Evolutionary conservation across 2,888 invertebrate genomes (phyloP).

Genomic region (Meganola albula): DNA sequence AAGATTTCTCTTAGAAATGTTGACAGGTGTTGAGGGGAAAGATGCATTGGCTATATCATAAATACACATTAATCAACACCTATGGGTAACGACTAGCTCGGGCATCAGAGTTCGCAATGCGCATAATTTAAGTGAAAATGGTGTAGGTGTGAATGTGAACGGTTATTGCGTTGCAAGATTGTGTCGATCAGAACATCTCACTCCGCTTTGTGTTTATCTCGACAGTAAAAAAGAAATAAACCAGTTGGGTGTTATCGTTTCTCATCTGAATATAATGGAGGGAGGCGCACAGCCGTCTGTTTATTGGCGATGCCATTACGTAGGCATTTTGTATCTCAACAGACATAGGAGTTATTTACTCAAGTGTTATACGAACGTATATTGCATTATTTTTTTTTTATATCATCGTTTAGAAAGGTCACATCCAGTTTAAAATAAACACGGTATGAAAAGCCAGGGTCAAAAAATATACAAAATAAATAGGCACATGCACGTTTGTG

Average conservation of each 20-base stretch:
- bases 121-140: slow-evolving; percentile 18
- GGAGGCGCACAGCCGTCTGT: slow-evolving; percentile 48
- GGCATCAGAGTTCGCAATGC: slow-evolving; percentile 12
- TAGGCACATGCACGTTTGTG: too few relatives aligned
- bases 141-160: slow-evolving; percentile 18
- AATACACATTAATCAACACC: slow-evolving; percentile 49
- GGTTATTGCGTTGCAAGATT: slow-evolving; percentile 26
- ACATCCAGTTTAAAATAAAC: slow-evolving; percentile 10
- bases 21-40: slow-evolving; percentile 35
- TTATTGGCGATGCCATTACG: slow-evolving; percentile 50
- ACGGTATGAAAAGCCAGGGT: slow-evolving; percentile 9
- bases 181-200: slow-evolving; percentile 39
- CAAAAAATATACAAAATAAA: slow-evolving; percentile 6
- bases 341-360: slow-evolving; percentile 30
- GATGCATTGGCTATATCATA: slow-evolving; percentile 39
- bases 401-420: slow-evolving; percentile 18
- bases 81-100: slow-evolving; percentile 30
- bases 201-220: slow-evolving; percentile 30
- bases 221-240: slow-evolving; percentile 28
- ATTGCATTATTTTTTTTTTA: slow-evolving; percentile 24
- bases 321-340: slow-evolving; percentile 40
- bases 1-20: slow-evolving; percentile 25
- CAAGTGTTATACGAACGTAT: slow-evolving; percentile 20
- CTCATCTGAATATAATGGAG: slow-evolving; percentile 72
- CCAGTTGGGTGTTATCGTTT: slow-evolving; percentile 36